These are phyloP conservation scores for mouse (Mus musculus) DNA, from an alignment of 2,113 vertebrate genomes.

Conservation along the genomic window GRCm39 chr12:35565501-35566000, in stretches of 20 bases:
- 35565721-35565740: constrained; percentile 31
- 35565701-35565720: background rate
- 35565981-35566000: constrained; percentile 53
- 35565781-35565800: constrained; percentile 32
- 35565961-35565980: constrained; percentile 52
- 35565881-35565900: constrained; percentile 46
- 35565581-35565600: background rate
- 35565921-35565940: constrained; percentile 62
- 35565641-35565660: constrained; percentile 22
- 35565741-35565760: background rate
- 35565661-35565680: background rate
- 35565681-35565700: constrained; percentile 22
- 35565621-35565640: background rate
- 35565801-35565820: constrained; percentile 24
- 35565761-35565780: constrained; percentile 34
- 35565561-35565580: background rate
- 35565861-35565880: constrained; percentile 11
- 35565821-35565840: constrained; percentile 42
- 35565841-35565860: constrained; percentile 37
- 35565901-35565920: constrained; percentile 72
- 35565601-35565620: background rate
- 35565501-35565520: background rate
- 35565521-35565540: background rate
- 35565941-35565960: constrained; percentile 57
- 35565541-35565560: background rate